Evolutionary conservation across 1,140 invertebrate species (phyloP).

Genomic region (Conus ventricosus): DNA sequence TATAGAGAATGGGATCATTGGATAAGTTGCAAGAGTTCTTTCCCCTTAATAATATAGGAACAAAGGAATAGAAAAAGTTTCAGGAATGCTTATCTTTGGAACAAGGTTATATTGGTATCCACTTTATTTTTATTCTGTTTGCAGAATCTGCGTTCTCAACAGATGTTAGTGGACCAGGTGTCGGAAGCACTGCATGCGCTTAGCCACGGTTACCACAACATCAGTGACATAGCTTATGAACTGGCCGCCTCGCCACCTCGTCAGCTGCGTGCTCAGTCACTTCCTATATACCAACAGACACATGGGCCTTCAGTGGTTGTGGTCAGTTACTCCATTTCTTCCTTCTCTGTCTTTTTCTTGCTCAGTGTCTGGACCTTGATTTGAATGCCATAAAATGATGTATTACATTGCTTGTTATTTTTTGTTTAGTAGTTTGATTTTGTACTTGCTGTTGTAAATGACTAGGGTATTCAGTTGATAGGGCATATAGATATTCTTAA

Average conservation of each 20-base stretch:
- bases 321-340: neutral
- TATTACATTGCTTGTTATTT: no score
- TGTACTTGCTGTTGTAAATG: no score
- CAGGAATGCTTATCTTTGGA: no score
- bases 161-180: conserved; percentile 83
- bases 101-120: no score
- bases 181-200: conserved; percentile 88
- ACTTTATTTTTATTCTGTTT: neutral
- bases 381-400: no score
- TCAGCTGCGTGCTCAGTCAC: conserved; percentile 78
- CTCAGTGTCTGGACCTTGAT: no score
- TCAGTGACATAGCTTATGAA: conserved; percentile 89
- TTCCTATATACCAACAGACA: conserved; percentile 28
- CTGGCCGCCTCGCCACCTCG: conserved; percentile 82
- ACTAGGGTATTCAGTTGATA: neutral
- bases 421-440: no score
- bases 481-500: no score
- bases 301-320: neutral
- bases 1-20: no score
- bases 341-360: neutral
- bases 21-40: no score
- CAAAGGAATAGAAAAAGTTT: no score
- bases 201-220: conserved; percentile 89
- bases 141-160: conserved; percentile 59
- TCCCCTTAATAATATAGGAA: no score